Evolutionary conservation across 2,797 vertebrate species (phyloP).

Genomic region (Paratrypauchen microcephalus): DNA sequence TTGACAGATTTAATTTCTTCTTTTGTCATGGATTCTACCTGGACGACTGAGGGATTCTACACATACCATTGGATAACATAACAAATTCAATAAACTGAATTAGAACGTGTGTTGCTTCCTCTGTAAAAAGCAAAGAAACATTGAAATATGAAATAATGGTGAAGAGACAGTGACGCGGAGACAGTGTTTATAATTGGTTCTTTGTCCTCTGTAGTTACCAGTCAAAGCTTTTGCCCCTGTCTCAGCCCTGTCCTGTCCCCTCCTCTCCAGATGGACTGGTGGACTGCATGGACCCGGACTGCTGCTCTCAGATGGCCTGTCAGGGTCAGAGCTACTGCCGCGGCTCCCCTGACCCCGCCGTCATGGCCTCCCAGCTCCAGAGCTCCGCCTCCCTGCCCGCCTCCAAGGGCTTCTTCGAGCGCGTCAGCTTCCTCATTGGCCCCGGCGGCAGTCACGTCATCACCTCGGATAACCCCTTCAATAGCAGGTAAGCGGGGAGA

Average conservation of each 20-base stretch:
- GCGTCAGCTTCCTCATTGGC: conserved; percentile 90
- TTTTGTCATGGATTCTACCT: no score
- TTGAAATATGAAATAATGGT: not conserved
- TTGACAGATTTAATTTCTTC: no score
- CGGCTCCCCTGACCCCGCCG: conserved; percentile 91
- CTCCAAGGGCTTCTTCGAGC: conserved; percentile 89
- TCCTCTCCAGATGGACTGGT: conserved; percentile 87
- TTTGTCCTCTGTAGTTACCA: conserved; percentile 14
- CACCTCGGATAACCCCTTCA: conserved; percentile 91
- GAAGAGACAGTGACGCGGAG: no score
- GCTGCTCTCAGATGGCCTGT: conserved; percentile 93
- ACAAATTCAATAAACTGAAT: no score
- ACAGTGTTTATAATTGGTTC: no score
- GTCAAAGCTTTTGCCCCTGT: conserved; percentile 13
- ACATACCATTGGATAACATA: no score
- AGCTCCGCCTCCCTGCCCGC: conserved; percentile 80
- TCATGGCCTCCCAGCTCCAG: conserved; percentile 83
- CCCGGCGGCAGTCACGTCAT: conserved; percentile 90
- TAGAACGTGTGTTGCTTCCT: no score
- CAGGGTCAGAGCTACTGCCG: conserved; percentile 92
- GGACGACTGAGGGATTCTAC: no score
- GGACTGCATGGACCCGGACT: conserved; percentile 99
- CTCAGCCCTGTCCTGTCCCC: conserved; percentile 32
- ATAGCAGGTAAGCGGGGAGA: conserved; percentile 85
- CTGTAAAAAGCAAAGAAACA: no score